Evolutionary conservation across 2,888 invertebrate genomes (phyloP).

Genomic region (Schizotus pectinicornis): DNA sequence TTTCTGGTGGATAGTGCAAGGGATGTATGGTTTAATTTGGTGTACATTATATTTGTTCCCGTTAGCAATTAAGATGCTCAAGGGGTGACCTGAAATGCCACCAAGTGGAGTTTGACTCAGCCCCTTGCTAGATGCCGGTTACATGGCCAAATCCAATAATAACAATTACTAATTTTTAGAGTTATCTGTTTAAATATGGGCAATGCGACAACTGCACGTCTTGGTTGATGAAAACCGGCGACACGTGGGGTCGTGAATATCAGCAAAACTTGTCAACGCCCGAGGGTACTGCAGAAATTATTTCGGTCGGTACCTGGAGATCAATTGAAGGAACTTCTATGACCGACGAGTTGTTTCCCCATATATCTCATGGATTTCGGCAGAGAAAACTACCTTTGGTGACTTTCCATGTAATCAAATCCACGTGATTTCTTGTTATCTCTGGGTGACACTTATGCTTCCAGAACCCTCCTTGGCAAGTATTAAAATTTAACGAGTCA

Average conservation of each 20-base stretch:
- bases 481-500: conserved; percentile 66
- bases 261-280: conserved; percentile 7
- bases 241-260: conserved; percentile 64
- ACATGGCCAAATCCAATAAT: too few species aligned
- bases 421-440: neutral
- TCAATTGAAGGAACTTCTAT: conserved; percentile 72
- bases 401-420: conserved; percentile 71
- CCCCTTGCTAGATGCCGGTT: too few species aligned
- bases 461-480: conserved; percentile 91
- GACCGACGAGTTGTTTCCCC: conserved; percentile 78
- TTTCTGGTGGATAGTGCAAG: too few species aligned
- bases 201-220: conserved; percentile 64
- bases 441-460: conserved; percentile 39
- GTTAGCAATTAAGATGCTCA: too few species aligned
- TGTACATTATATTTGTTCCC: too few species aligned
- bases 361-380: conserved; percentile 79
- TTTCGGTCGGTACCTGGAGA: conserved; percentile 76
- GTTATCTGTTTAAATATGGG: conserved; percentile 50
- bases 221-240: conserved; percentile 65
- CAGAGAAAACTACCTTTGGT: conserved; percentile 74
- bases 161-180: conserved; percentile 44
- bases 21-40: too few species aligned
- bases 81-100: too few species aligned
- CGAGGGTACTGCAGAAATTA: conserved; percentile 46
- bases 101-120: too few species aligned